Conservation (phyloP, 2,797 vertebrate species). For the Oceanodroma leucorhoa region DNA sequence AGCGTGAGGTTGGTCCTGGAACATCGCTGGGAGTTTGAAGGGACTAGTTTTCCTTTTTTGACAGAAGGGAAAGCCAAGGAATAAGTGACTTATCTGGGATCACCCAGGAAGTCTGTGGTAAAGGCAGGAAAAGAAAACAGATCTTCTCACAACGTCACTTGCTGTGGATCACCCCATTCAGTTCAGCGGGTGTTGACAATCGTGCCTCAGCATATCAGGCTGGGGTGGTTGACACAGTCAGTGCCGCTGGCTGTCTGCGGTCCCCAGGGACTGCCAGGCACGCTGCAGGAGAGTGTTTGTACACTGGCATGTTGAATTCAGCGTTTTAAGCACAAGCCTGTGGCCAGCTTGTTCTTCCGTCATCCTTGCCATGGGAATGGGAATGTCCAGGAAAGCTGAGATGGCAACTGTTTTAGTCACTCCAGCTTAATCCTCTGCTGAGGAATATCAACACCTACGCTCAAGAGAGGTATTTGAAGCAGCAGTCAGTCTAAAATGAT, state of each 20-base stretch:
- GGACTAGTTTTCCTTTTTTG: background rate
- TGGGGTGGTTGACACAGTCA: background rate
- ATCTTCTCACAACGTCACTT: too few species aligned
- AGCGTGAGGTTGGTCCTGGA: accelerated
- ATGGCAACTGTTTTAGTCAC: background rate
- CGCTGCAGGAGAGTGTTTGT: background rate
- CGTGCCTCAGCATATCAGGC: too few species aligned
- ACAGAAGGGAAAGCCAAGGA: background rate
- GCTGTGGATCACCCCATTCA: background rate
- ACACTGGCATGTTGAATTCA: background rate
- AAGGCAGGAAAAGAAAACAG: background rate
- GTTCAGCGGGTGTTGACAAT: background rate
- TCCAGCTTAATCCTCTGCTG: background rate
- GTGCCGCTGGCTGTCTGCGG: accelerated
- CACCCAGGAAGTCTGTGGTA: background rate
- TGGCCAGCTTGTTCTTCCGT: background rate
- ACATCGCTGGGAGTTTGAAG: background rate
- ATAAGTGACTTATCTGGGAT: background rate
- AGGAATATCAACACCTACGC: background rate
- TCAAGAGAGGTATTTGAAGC: background rate
- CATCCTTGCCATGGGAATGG: background rate
- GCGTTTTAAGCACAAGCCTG: background rate
- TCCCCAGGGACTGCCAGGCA: background rate
- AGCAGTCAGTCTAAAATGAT: background rate
- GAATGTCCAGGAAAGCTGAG: background rate